A percentile compares a stretch with the other conserved stretches of the same genome.
These are phyloP conservation scores for Hyppa rectilinea DNA, from an alignment of 2,888 invertebrate genomes.

Conservation along the genomic window DNA sequence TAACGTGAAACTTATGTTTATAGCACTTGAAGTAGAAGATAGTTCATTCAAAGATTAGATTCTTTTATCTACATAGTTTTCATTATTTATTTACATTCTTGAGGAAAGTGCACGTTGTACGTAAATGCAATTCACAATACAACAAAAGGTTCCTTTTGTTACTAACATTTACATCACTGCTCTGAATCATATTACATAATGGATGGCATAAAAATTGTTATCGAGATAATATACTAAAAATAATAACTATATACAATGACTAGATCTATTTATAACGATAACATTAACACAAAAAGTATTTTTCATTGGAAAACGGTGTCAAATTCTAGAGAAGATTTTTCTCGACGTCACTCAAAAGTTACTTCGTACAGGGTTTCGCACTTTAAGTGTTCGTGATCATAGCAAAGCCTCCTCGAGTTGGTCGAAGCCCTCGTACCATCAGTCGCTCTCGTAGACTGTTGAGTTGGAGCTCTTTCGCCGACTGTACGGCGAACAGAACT, in stretches of 20 bases:
- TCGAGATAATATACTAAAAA: slow-evolving; percentile 48
- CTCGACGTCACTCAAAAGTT: slow-evolving; percentile 62
- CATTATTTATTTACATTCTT: slow-evolving; percentile 47
- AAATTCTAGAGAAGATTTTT: slow-evolving; percentile 49
- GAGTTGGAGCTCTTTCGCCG: slow-evolving; percentile 87
- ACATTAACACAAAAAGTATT: slow-evolving; percentile 42
- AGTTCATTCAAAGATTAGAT: slow-evolving; percentile 30
- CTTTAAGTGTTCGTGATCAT: slow-evolving; percentile 77
- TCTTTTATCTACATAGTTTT: slow-evolving; percentile 38
- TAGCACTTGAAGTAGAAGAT: slow-evolving; percentile 18
- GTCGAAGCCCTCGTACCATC: slow-evolving; percentile 85
- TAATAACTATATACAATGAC: slow-evolving; percentile 63
- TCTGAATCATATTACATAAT: slow-evolving; percentile 52
- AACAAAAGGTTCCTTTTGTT: slow-evolving; percentile 21
- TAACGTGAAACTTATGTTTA: slow-evolving; percentile 26
- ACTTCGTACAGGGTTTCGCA: slow-evolving; percentile 63
- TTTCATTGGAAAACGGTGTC: slow-evolving; percentile 45
- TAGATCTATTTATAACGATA: slow-evolving; percentile 50
- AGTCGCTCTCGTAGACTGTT: slow-evolving; percentile 89
- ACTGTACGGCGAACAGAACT: slow-evolving; percentile 86
- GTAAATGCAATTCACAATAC: slow-evolving; percentile 26
- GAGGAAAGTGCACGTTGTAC: slow-evolving; percentile 13
- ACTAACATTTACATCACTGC: slow-evolving; percentile 30
- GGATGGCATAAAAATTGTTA: slow-evolving; percentile 65
- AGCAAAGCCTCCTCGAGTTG: slow-evolving; percentile 87